Percentiles rank a stretch among this genome's conserved stretches.
These are phyloP conservation scores for Aphrocallistes beatrix DNA, from an alignment of 37 sponge, comb jelly and placozoan genomes.

Conservation along the genomic window DNA sequence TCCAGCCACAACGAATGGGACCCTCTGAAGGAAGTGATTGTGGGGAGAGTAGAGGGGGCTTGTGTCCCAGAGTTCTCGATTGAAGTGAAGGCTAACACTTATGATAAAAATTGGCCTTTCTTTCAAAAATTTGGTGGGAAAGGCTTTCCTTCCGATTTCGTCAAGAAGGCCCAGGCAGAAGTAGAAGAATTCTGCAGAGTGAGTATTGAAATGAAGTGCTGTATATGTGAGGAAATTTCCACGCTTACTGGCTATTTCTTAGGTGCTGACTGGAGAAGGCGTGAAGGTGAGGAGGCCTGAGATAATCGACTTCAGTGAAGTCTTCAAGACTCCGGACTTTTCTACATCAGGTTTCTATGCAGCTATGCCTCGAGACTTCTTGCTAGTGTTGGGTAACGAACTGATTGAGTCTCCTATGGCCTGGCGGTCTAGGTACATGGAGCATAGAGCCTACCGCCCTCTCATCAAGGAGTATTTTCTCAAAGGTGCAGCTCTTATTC, in stretches of 20 bases:
- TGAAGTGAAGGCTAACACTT: conserved; percentile 45
- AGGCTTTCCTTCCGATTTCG: conserved; percentile 26
- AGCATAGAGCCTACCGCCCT: conserved; percentile 48
- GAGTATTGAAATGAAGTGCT: conserved; percentile 2
- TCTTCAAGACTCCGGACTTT: conserved; percentile 56
- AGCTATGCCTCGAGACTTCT: conserved; percentile 55
- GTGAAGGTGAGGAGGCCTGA: conserved; percentile 49
- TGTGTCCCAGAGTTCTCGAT: conserved; percentile 33
- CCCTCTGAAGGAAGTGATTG: conserved; percentile 40
- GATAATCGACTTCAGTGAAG: conserved; percentile 20
- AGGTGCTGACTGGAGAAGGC: conserved; percentile 38
- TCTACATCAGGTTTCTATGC: conserved; percentile 25
- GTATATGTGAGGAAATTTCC: too few species aligned
- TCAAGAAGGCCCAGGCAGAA: conserved; percentile 35
- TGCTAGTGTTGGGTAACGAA: conserved; percentile 51
- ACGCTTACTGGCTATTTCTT: too few species aligned
- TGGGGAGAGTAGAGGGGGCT: conserved; percentile 44
- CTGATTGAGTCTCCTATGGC: conserved; percentile 80
- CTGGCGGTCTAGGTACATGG: conserved; percentile 63
- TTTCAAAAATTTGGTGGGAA: conserved; percentile 31
- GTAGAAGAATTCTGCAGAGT: conserved; percentile 43
- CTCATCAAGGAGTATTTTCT: conserved; percentile 49
- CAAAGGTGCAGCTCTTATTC: too few species aligned
- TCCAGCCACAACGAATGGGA: conserved; percentile 52
- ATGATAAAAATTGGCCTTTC: conserved; percentile 38